phyloP scores from a whole-genome alignment of 2,113 vertebrate genomes.

The Erythrocercus mccallii region DNA sequence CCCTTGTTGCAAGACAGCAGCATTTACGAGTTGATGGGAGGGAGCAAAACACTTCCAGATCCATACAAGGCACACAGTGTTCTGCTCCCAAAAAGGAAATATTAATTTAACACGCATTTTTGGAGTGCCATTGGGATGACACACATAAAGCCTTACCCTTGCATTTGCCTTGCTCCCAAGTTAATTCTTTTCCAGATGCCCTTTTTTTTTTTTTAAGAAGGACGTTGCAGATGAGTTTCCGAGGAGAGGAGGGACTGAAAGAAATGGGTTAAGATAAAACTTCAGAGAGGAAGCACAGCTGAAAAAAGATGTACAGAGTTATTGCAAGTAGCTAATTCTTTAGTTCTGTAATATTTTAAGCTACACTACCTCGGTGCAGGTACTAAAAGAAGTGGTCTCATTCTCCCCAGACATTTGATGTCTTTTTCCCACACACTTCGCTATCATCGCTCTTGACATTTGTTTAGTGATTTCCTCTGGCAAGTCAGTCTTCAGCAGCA shows the following conservation, averaged over 20 bases:
- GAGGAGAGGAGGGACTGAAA: not conserved
- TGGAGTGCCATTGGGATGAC: conserved; percentile 35
- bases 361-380: not conserved
- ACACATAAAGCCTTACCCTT: not conserved
- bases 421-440: not conserved
- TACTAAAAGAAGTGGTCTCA: not conserved
- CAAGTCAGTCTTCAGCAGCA: not conserved
- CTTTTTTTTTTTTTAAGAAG: not conserved
- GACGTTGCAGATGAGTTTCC: not conserved
- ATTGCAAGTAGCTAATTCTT: not conserved
- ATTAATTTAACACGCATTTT: conserved; percentile 34
- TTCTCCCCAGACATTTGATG: not conserved
- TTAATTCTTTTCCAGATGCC: not conserved
- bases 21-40: not conserved
- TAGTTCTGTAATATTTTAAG: not conserved
- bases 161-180: not conserved
- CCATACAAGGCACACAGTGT: not conserved
- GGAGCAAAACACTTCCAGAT: not conserved
- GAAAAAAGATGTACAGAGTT: not conserved
- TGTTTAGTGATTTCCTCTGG: not conserved
- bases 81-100: conserved; percentile 52
- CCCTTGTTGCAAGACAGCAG: not conserved
- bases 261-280: not conserved
- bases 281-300: not conserved
- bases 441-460: not conserved